A percentile compares a stretch with the other conserved stretches of the same genome.
Conservation (phyloP, 2,888 invertebrate genomes). For the Deilephila elpenor region DNA sequence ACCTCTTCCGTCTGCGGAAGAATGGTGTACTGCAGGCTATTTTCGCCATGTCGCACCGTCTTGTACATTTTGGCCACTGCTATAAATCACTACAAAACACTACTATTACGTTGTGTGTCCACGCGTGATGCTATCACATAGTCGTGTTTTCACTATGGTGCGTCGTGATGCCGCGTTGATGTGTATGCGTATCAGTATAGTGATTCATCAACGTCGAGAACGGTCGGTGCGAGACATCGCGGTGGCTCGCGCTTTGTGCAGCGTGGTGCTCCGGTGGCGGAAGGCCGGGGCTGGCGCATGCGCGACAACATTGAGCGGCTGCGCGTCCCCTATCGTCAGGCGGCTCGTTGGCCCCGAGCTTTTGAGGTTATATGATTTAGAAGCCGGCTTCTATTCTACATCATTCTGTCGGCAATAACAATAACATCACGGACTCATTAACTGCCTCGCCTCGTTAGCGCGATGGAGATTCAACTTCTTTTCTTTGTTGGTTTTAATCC, state of each 20-base stretch:
- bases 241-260: constrained; percentile 74
- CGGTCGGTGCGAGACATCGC: constrained; percentile 66
- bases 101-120: constrained; percentile 57
- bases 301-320: constrained; percentile 81
- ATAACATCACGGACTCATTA: constrained; percentile 66
- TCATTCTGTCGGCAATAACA: constrained; percentile 66
- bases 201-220: constrained; percentile 60
- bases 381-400: constrained; percentile 72
- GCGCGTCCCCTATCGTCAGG: constrained; percentile 67
- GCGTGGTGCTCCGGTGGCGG: constrained; percentile 54
- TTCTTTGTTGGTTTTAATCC: constrained; percentile 24
- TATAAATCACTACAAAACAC: constrained; percentile 71
- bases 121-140: constrained; percentile 71
- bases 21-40: constrained; percentile 90
- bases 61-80: constrained; percentile 86
- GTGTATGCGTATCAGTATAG: constrained; percentile 50
- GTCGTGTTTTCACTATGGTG: constrained; percentile 57
- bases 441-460: constrained; percentile 50
- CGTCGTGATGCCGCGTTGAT: constrained; percentile 39
- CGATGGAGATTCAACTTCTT: constrained; percentile 36
- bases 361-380: constrained; percentile 80
- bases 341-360: constrained; percentile 59
- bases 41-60: constrained; percentile 90
- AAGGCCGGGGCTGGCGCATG: constrained; percentile 60
- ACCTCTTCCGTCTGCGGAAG: constrained; percentile 89